phyloP scores from a whole-genome alignment of 2,113 vertebrate species.

The Plecturocebus donacophilus region DNA sequence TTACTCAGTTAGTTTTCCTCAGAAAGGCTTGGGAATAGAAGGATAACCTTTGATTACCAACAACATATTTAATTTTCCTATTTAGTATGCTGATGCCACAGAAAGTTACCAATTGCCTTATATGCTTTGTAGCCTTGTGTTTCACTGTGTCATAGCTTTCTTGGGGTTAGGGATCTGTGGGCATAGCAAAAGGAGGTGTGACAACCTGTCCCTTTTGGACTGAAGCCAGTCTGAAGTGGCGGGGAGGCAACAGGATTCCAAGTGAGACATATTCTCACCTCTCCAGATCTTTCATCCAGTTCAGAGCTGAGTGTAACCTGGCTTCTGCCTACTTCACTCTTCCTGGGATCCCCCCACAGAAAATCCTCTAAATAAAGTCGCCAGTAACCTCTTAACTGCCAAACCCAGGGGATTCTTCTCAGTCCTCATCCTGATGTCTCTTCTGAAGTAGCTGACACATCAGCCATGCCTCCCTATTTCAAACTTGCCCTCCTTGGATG shows the following conservation, averaged over 20 bases:
- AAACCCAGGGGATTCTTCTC: background rate
- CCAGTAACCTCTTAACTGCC: background rate
- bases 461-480: background rate
- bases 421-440: background rate
- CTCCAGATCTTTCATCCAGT: background rate
- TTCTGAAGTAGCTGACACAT: background rate
- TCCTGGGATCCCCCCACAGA: fast-evolving
- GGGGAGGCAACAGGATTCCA: background rate
- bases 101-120: background rate
- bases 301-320: background rate
- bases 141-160: background rate
- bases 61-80: background rate
- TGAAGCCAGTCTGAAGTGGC: background rate
- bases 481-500: background rate
- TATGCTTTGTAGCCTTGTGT: background rate
- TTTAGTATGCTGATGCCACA: background rate
- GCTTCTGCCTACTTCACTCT: background rate
- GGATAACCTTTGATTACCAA: background rate
- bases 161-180: background rate
- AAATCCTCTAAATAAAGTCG: background rate
- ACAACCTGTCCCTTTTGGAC: background rate
- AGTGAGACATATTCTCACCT: background rate
- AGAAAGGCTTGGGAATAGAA: background rate
- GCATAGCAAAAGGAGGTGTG: background rate
- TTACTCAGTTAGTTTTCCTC: background rate